Evolutionary conservation across 2,888 invertebrate species (phyloP).

Genomic region (Conchocele bisecta): DNA sequence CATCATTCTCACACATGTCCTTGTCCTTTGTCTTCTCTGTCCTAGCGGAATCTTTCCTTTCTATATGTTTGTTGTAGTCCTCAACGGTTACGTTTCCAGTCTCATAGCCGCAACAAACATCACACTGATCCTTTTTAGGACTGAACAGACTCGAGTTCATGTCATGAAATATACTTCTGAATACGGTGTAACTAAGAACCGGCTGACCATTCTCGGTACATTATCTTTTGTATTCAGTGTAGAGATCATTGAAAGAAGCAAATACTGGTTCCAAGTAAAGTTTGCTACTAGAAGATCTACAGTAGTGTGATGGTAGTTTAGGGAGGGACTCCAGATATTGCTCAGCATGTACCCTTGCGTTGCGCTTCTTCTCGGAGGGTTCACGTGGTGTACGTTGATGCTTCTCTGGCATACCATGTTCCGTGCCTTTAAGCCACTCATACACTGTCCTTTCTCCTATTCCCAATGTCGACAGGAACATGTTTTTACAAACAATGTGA

Average conservation of each 20-base stretch:
- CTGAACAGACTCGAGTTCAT: conserved; percentile 33
- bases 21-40: conserved; percentile 44
- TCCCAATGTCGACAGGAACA: too few relatives aligned
- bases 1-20: conserved; percentile 6
- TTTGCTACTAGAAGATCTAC: conserved; percentile 35
- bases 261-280: conserved; percentile 40
- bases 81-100: conserved; percentile 43
- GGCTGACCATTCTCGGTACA: neutral
- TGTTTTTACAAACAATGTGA: neutral
- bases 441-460: too few relatives aligned
- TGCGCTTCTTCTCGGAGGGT: neutral
- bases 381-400: neutral
- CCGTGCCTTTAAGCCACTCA: too few relatives aligned
- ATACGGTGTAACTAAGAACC: neutral
- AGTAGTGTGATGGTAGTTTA: conserved; percentile 32
- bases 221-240: conserved; percentile 14
- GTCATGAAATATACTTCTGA: conserved; percentile 34
- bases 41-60: conserved; percentile 32
- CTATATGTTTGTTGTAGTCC: conserved; percentile 35
- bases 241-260: conserved; percentile 23
- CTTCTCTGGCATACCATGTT: too few relatives aligned
- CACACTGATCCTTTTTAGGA: conserved; percentile 53
- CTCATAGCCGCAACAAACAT: conserved; percentile 43
- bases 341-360: neutral
- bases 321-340: neutral